A percentile compares a stretch with the other conserved stretches of the same genome.
Conservation (phyloP, 1,140 invertebrate species). For the Physella acuta region DNA sequence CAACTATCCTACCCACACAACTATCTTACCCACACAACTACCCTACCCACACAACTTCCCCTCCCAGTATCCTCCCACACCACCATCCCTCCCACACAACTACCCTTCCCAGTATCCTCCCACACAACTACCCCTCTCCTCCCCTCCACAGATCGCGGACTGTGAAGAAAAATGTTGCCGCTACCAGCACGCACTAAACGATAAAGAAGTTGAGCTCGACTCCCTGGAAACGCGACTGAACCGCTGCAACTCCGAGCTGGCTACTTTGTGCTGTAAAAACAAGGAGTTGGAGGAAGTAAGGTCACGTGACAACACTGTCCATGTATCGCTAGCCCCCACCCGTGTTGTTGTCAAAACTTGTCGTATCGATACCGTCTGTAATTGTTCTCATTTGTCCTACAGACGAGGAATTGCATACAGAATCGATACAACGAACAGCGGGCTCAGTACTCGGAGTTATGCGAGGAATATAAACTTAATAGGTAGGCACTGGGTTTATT, state of each 20-base stretch:
- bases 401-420: background rate
- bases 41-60: too few relatives aligned
- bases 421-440: slow-evolving; percentile 7
- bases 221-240: background rate
- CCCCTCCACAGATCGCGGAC: background rate
- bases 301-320: background rate
- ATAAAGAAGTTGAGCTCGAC: slow-evolving; percentile 14
- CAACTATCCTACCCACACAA: too few relatives aligned
- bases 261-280: slow-evolving; percentile 6
- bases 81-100: too few relatives aligned
- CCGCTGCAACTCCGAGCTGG: background rate
- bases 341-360: background rate
- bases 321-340: too few relatives aligned
- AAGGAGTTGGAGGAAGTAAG: slow-evolving; percentile 20
- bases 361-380: background rate
- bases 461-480: slow-evolving; percentile 6
- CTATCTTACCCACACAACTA: too few relatives aligned
- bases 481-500: too few relatives aligned
- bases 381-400: background rate
- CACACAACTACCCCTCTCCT: too few relatives aligned
- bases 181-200: background rate
- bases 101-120: too few relatives aligned
- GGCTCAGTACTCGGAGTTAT: slow-evolving; percentile 10
- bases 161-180: slow-evolving; percentile 22
- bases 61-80: too few relatives aligned